phyloP scores from a whole-genome alignment of 1,140 invertebrate species.

The Pseudobourletiella spinata region DNA sequence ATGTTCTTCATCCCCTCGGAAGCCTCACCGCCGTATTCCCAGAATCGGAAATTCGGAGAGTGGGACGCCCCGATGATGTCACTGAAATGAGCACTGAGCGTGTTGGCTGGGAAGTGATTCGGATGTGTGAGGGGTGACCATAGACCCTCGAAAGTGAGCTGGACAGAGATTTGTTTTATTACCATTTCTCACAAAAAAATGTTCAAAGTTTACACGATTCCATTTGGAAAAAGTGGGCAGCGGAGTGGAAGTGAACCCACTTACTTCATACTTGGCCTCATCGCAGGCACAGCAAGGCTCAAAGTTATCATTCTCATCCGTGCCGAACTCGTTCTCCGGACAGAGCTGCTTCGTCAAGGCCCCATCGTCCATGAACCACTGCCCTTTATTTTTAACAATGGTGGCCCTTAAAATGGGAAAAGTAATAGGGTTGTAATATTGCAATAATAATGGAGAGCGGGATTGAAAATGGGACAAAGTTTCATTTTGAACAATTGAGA shows the following conservation, averaged over 20 bases:
- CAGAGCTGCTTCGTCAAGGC: slow-evolving; percentile 71
- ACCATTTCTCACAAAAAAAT: slow-evolving; percentile 32
- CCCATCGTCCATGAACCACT: slow-evolving; percentile 87
- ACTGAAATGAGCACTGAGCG: slow-evolving; percentile 93
- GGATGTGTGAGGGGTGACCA: slow-evolving; percentile 96
- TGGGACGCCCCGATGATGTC: slow-evolving; percentile 96
- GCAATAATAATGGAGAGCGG: too few relatives aligned
- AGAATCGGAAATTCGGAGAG: slow-evolving; percentile 79
- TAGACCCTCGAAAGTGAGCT: slow-evolving; percentile 87
- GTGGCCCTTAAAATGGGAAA: slow-evolving; percentile 67
- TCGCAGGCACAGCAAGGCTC: slow-evolving; percentile 76
- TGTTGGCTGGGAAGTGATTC: slow-evolving; percentile 81
- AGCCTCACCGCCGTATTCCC: slow-evolving; percentile 83
- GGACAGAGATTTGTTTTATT: slow-evolving; percentile 32
- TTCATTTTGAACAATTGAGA: too few relatives aligned
- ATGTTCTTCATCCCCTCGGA: slow-evolving; percentile 86
- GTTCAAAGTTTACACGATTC: background rate
- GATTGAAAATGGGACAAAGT: too few relatives aligned
- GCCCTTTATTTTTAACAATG: slow-evolving; percentile 67
- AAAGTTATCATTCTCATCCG: slow-evolving; percentile 41
- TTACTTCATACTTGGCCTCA: slow-evolving; percentile 78
- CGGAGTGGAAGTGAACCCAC: too few relatives aligned
- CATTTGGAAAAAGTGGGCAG: background rate
- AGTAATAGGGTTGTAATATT: too few relatives aligned
- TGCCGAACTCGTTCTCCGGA: slow-evolving; percentile 54